Evolutionary conservation across 92 coral and sea anemone species (phyloP).

Genomic region (Plumapathes pennacea): DNA sequence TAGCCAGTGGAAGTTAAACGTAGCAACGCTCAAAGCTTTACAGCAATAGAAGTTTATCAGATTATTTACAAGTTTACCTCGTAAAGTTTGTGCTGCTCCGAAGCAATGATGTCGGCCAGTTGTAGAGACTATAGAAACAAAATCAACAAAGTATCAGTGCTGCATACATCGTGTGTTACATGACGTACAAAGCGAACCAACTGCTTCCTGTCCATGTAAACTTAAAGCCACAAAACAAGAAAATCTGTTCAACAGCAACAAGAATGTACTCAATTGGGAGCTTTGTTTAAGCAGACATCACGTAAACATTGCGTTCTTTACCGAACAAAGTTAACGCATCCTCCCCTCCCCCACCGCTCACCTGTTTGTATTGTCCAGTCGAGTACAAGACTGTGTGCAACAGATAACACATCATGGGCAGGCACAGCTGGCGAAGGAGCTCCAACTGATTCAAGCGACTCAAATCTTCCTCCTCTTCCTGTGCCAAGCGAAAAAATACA

Average conservation of each 20-base stretch:
- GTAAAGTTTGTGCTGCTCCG: conserved; percentile 79
- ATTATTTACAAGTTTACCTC: no score
- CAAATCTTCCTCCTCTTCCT: conserved; percentile 57
- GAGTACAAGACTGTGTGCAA: conserved; percentile 83
- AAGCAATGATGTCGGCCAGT: conserved; percentile 84
- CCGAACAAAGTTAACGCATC: no score
- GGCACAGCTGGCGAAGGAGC: conserved; percentile 87
- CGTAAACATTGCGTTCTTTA: no score
- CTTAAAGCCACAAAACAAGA: no score
- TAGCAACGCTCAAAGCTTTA: not conserved
- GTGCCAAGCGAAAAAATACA: conserved; percentile 42
- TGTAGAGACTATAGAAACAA: conserved; percentile 65
- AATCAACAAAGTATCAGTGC: no score
- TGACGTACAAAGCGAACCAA: no score
- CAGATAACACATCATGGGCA: conserved; percentile 79
- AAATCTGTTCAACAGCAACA: no score
- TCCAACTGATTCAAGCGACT: conserved; percentile 74
- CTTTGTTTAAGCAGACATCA: no score
- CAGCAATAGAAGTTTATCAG: no score
- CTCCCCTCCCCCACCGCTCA: conserved; percentile 8
- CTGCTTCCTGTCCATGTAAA: no score
- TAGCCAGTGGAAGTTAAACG: not conserved
- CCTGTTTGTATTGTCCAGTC: conserved; percentile 82
- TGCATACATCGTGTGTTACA: no score
- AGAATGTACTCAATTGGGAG: no score